These are phyloP conservation scores for Pseudachorutes palmiensis DNA, from an alignment of 1,140 invertebrate species.

Conservation along the genomic window DNA sequence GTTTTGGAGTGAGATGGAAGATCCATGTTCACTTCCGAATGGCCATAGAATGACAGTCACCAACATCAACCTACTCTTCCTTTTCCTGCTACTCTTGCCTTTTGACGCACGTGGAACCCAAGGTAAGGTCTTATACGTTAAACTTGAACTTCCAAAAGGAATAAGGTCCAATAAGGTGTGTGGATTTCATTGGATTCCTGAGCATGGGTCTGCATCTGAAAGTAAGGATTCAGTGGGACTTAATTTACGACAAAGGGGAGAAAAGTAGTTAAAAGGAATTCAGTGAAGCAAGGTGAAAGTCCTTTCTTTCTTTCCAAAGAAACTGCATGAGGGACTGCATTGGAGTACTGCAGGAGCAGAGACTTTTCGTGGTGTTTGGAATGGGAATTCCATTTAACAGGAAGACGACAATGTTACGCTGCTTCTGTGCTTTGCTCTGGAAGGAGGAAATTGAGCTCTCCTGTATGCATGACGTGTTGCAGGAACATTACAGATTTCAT, in stretches of 20 bases:
- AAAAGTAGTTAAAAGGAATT: conserved; percentile 1
- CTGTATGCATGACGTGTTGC: conserved; percentile 28
- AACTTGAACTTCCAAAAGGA: too few species aligned
- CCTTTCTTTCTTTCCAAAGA: background rate
- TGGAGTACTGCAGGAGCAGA: too few species aligned
- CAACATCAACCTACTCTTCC: background rate
- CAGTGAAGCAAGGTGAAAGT: conserved; percentile 3
- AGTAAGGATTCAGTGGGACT: background rate
- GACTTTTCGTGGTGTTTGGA: background rate
- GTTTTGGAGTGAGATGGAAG: background rate
- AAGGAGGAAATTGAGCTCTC: conserved; percentile 11
- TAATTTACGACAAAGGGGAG: conserved; percentile 1
- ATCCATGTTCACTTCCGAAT: conserved; percentile 2
- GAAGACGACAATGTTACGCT: background rate
- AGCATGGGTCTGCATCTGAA: too few species aligned
- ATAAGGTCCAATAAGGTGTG: too few species aligned
- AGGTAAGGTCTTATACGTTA: too few species aligned
- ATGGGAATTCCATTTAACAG: conserved; percentile 5
- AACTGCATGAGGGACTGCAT: too few species aligned
- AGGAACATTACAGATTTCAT: conserved; percentile 19
- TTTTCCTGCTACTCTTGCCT: too few species aligned
- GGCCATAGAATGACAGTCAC: conserved; percentile 3
- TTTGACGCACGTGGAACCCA: too few species aligned
- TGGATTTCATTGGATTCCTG: too few species aligned
- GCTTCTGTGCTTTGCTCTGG: background rate